Evolutionary conservation across 2,113 vertebrate genomes (phyloP), one percentile per base, ranked within the genome.

Genomic region (Pollimyrus isidori): DNA sequence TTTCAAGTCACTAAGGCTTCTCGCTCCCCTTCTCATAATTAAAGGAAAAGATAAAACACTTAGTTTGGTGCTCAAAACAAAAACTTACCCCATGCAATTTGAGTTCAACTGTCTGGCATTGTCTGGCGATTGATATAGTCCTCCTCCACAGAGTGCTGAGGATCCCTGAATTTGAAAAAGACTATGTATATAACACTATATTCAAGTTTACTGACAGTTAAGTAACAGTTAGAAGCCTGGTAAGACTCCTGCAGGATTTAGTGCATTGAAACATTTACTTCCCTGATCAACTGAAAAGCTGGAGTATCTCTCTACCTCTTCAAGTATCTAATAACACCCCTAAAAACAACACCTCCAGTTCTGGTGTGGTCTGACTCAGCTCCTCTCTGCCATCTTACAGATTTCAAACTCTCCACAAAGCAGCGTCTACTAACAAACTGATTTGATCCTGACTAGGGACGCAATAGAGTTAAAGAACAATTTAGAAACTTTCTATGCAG

Each of bases 91-190:
- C 30, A 88, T 23, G 73, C 85, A 84, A 53, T 26, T 52, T 48
- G 48, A 86, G 87, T 89, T 90, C 84, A 52, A 56, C 58, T 84
- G 30, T 76, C 56, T 42, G 19, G 45, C 86, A 46, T 76, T 84
- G 30, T 76, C 56, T 42, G 21, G 46, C 86, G 42, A 56, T 49
- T 87, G 17, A 13, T n/a, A 88, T 86, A 26, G 58, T 84, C 48
- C 80, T 84, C 48, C 80, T 88, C 35, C 23, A 88, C 49, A 88
- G 87, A 80, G 69, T 58, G 48, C 56, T 89, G 62, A 89, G 91
- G 89, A 91, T 91, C 92, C 91, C 91, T 92, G 92, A 91, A 89
- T 89, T 88, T 86, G 87, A 87, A 83, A 87, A 92, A 83, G 85
- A 46, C 82, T 83, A 19, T 35, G 21, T 30, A 50, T 30, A 39